Percentiles rank a stretch among this genome's conserved stretches.
Evolutionary conservation across 2,113 vertebrate genomes (phyloP).

Genomic region (Coracopsis vasa): DNA sequence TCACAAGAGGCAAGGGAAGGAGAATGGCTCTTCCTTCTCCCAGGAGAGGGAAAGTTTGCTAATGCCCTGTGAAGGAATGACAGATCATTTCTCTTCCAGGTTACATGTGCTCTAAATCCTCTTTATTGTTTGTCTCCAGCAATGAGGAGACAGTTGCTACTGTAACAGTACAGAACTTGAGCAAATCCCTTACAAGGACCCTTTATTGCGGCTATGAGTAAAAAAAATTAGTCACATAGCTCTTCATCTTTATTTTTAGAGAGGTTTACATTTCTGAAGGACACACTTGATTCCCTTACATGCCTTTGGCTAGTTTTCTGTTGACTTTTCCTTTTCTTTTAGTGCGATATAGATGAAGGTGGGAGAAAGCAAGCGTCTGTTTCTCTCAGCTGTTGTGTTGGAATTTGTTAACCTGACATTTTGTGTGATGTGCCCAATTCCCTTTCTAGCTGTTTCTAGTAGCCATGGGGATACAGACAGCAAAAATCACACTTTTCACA

Average conservation of each 20-base stretch:
- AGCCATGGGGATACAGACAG: constrained; percentile 36
- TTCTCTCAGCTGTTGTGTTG: constrained; percentile 17
- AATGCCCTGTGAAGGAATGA: background rate
- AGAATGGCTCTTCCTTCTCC: background rate
- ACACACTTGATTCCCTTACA: background rate
- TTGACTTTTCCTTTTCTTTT: background rate
- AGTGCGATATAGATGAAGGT: background rate
- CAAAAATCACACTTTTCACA: constrained; percentile 35
- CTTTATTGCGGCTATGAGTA: background rate
- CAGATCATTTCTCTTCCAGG: constrained; percentile 31
- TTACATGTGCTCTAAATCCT: constrained; percentile 23
- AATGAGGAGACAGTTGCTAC: constrained; percentile 19
- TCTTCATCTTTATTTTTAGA: constrained; percentile 37
- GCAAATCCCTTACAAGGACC: background rate
- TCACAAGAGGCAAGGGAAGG: background rate
- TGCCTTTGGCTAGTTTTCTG: constrained; percentile 7
- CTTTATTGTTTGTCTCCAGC: background rate
- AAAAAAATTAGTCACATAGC: background rate
- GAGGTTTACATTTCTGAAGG: background rate
- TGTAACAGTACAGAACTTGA: background rate
- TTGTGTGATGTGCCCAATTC: background rate
- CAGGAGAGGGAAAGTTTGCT: constrained; percentile 3
- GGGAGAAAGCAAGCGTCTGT: background rate
- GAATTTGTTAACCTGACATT: constrained; percentile 37
- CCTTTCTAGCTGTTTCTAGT: constrained; percentile 18